Base-by-base conservation (phyloP, 2,113 vertebrate species). In the Sander vitreus region DNA sequence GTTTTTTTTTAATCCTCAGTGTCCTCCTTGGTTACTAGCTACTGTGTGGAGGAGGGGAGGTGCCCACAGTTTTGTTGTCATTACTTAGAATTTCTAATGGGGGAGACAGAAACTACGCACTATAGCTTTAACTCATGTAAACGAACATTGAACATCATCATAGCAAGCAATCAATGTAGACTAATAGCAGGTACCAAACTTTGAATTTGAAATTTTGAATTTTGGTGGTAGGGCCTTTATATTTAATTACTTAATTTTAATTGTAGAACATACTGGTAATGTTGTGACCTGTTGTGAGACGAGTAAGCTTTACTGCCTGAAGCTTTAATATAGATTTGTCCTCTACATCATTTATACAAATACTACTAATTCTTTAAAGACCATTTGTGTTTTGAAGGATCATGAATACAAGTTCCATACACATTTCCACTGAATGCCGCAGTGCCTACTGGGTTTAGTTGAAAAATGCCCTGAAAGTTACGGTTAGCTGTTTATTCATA, bases 401-500 rank as follows among this genome's bases (percentile, higher is more conserved):
- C 11, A 39, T 75, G 23, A 73, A 33, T 48, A 27, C 19, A 60
- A 23, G 11, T 79, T 33, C 39, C 39, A 43, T 43, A 54, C 27
- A 33, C 19, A 70, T 83, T 77, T 71, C 18, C 11, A 54, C 68
- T 68, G 8, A 33, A 2, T 36, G 54, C 30, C 3, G 1, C 59
- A 4, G 16, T 43, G 43, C 58, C 19, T 8, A 0, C 9, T 15
- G 48, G 10, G 19, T 71, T 80, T 21, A 62, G 21, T 53, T 2
- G n/a, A 43, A 48, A 68, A 47, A 36, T 1, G 0, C 19, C 5
- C 10, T 33, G 50, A 43, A 30, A 57, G 55, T 45, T 55, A 76
- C 25, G 10, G 13, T 70, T 64, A 59, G 43, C 66, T 76, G 67
- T 67, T 66, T 58, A 68, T 81, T 86, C 78, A 78, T 58, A 9